Base-by-base conservation (phyloP, 2,888 invertebrate species). In the Germaria angustata region DNA sequence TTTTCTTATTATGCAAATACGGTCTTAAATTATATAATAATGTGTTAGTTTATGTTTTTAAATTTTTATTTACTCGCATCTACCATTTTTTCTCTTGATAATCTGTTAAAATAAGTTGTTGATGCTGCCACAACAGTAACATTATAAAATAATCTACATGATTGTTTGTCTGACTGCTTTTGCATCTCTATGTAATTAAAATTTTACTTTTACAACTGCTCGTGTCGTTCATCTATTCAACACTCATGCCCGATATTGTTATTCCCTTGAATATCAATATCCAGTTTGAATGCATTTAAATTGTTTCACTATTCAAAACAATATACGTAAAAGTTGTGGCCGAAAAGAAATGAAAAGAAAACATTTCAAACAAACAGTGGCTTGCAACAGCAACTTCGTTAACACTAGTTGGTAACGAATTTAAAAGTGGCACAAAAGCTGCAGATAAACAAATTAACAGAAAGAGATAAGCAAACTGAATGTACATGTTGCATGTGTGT, bases 211-310 rank as follows among this genome's bases (percentile, higher is more conserved):
- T 55, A 11, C 20, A 20, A 20, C 15, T 53, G 51, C 53, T 57
- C 39, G 20, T 69, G 17, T 34, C 13, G 9, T 36, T 46, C 46
- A 17, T 53, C 8, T 44, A 75, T 36, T 32, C 39, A 57, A 39
- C 51, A 41, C 15, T 34, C 22, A 1, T 13, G 22, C 2, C 46
- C 69, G 73, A 63, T 68, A 46, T 68, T 41, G 22, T 63, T 75
- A 61, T 79, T 53, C 61, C 72, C 78, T 66, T 66, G 51, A 72
- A 68, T 72, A 51, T n/a, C n/a, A n/a, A 78, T 49, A 78, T 72
- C 71, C 72, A 77, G 71, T 81, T 72, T 65, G 69, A 51, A 34
- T 71, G 57, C 59, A 63, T 55, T 65, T 69, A 69, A 63, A 46
- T 32, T 68, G 17, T 39, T 55, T 32, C 39, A 57, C 44, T 75